A percentile compares a stretch with the other conserved stretches of the same genome.
These are phyloP conservation scores for Anabas testudineus DNA, from an alignment of 2,797 vertebrate genomes.

Conservation along the genomic window DNA sequence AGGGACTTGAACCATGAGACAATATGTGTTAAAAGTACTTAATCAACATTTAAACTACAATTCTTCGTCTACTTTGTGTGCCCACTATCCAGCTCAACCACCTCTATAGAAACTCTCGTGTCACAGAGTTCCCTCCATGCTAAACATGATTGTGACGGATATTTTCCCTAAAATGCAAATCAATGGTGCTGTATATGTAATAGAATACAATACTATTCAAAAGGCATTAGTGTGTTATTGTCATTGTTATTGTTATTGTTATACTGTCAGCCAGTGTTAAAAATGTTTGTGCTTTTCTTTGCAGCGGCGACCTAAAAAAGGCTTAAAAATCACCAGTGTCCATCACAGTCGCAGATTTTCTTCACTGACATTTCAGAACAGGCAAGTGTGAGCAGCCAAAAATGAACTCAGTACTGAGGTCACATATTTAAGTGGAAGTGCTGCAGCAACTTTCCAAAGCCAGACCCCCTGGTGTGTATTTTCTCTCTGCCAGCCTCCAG, in stretches of 20 bases:
- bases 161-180: too few species aligned
- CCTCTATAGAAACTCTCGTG: not conserved
- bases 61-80: not conserved
- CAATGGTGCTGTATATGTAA: too few species aligned
- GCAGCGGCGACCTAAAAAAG: not conserved
- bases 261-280: not conserved
- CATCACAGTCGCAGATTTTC: not conserved
- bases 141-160: too few species aligned
- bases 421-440: conserved; percentile 60
- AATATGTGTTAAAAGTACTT: not conserved
- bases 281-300: not conserved
- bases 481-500: conserved; percentile 71
- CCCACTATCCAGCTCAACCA: not conserved
- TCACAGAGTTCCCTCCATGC: too few species aligned
- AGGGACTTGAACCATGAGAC: not conserved
- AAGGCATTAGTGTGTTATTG: too few species aligned
- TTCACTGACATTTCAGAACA: conserved; percentile 5
- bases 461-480: conserved; percentile 59
- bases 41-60: not conserved
- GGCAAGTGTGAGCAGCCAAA: conserved; percentile 16
- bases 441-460: conserved; percentile 64
- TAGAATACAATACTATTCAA: too few species aligned
- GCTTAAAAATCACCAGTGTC: not conserved
- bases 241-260: too few species aligned
- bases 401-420: conserved; percentile 50